Evolutionary conservation across 1,140 invertebrate species (phyloP).

Genomic region (Aphelenchoides besseyi): DNA sequence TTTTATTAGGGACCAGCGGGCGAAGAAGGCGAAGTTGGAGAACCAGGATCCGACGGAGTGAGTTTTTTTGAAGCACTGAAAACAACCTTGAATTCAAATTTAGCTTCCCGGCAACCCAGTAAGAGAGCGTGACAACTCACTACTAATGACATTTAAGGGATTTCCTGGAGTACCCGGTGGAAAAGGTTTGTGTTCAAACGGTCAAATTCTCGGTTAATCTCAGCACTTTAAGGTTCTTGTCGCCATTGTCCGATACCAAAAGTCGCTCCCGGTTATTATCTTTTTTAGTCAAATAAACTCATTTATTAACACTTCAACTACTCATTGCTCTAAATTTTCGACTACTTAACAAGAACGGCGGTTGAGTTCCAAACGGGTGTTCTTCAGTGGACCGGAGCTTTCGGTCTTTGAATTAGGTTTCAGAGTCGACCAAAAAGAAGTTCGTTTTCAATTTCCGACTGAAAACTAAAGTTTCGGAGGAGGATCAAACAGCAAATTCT

Average conservation of each 20-base stretch:
- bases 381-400: too few relatives aligned
- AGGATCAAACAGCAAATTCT: too few relatives aligned
- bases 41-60: too few relatives aligned
- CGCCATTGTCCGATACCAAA: not conserved
- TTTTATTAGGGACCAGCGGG: not conserved
- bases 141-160: not conserved
- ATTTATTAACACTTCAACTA: too few relatives aligned
- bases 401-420: too few relatives aligned
- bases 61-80: not conserved
- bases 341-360: too few relatives aligned
- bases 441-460: too few relatives aligned
- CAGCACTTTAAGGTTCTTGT: not conserved
- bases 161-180: not conserved
- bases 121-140: not conserved
- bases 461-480: too few relatives aligned
- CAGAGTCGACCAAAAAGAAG: too few relatives aligned
- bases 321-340: too few relatives aligned
- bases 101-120: not conserved
- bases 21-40: constrained; percentile 1
- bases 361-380: too few relatives aligned
- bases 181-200: not conserved
- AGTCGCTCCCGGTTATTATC: not conserved
- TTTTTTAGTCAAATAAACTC: too few relatives aligned
- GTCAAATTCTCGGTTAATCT: not conserved
- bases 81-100: not conserved